phyloP scores from a whole-genome alignment of 37 sponge, comb jelly and placozoan genomes.

The Geodia barretti region DNA sequence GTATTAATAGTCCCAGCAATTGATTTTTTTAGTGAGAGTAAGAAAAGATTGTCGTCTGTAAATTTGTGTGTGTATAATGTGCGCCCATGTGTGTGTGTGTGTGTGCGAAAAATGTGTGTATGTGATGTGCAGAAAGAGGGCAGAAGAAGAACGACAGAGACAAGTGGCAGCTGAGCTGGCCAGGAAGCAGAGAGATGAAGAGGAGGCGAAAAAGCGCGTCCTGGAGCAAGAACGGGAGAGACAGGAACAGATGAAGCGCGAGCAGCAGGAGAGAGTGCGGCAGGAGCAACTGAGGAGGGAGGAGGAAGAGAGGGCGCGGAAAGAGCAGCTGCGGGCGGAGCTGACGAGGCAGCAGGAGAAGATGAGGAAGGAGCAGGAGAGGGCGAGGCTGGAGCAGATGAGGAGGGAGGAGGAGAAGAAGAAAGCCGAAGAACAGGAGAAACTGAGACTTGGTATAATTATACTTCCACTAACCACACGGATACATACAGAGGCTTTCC shows the following conservation, averaged over 20 bases:
- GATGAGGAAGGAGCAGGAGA: neutral
- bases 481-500: too few relatives aligned
- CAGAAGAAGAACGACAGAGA: conserved; percentile 12
- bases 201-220: neutral
- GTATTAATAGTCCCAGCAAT: too few relatives aligned
- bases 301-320: neutral
- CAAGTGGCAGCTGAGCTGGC: conserved; percentile 5
- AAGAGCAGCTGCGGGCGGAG: neutral
- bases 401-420: conserved; percentile 14
- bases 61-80: neutral
- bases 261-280: neutral
- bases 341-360: neutral
- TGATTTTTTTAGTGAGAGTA: too few relatives aligned
- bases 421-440: conserved; percentile 17
- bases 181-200: conserved; percentile 3
- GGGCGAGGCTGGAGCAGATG: conserved; percentile 27
- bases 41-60: too few relatives aligned
- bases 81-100: too few relatives aligned
- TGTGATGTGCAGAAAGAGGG: conserved; percentile 1
- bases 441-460: too few relatives aligned
- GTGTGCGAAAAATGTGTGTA: neutral
- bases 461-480: too few relatives aligned
- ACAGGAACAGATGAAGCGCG: neutral
- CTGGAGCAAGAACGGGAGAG: conserved; percentile 9
- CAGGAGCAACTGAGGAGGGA: neutral